phyloP scores from a whole-genome alignment of 2,888 invertebrate genomes.

The Cloeon dipterum region DNA sequence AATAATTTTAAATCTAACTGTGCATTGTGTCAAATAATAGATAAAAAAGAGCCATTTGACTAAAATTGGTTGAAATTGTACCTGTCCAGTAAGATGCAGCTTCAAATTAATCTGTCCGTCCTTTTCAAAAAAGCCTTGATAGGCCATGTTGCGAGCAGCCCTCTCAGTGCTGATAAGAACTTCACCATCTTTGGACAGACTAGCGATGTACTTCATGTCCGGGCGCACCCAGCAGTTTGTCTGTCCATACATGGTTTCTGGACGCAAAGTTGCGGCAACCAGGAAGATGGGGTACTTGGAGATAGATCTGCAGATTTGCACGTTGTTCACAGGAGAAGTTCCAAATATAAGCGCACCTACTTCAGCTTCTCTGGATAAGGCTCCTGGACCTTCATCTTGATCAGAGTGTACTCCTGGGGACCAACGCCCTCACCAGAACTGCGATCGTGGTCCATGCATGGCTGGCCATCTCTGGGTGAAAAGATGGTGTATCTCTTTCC shows the following conservation, averaged over 20 bases:
- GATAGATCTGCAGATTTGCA: constrained; percentile 21
- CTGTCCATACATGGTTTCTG: constrained; percentile 99
- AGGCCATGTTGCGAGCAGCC: constrained; percentile 87
- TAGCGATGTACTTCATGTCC: constrained; percentile 80
- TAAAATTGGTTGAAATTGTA: no score
- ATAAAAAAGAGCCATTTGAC: constrained; percentile 3
- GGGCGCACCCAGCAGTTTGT: constrained; percentile 98
- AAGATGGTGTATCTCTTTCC: constrained; percentile 94
- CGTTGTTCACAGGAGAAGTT: no score
- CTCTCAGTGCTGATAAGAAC: constrained; percentile 71
- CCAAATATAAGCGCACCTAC: no score
- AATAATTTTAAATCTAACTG: no score
- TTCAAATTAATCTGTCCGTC: constrained; percentile 58
- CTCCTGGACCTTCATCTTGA: constrained; percentile 69
- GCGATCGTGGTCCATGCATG: constrained; percentile 99
- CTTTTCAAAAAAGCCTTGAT: constrained; percentile 66
- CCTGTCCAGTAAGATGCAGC: constrained; percentile 40
- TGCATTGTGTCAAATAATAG: constrained; percentile 2
- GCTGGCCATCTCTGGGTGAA: constrained; percentile 90
- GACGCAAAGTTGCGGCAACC: constrained; percentile 92
- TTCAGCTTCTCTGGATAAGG: constrained; percentile 47
- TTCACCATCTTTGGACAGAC: constrained; percentile 44
- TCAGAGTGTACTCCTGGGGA: constrained; percentile 90
- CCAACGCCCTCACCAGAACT: constrained; percentile 92
- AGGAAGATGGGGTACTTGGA: constrained; percentile 41